Conservation (phyloP, 1,140 invertebrate genomes). For the Drosophila tsacasi region DNA sequence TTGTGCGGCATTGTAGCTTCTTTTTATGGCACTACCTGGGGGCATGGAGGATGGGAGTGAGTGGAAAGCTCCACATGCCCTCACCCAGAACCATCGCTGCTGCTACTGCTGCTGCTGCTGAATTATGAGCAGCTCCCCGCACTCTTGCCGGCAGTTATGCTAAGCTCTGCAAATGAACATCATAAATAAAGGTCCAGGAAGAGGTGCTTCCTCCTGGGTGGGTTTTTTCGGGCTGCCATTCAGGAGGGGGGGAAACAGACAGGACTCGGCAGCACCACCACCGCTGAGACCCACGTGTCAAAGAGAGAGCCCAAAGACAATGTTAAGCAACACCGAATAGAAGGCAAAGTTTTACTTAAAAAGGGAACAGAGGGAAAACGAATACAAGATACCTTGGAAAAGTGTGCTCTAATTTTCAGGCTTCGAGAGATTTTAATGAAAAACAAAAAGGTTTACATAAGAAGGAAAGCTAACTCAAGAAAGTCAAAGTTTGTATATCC, state of each 20-base stretch:
- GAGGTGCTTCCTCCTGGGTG: background rate
- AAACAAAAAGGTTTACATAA: background rate
- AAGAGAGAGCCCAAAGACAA: slow-evolving; percentile 47
- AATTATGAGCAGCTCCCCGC: slow-evolving; percentile 54
- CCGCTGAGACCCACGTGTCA: slow-evolving; percentile 51
- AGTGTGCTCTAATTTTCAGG: background rate
- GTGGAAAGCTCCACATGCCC: background rate
- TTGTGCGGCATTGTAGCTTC: slow-evolving; percentile 53
- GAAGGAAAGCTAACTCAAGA: background rate
- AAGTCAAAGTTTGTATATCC: background rate
- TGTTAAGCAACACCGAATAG: slow-evolving; percentile 34
- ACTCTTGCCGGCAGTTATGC: slow-evolving; percentile 54
- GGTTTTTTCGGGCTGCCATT: too few species aligned
- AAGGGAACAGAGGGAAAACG: background rate
- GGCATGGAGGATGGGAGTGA: background rate
- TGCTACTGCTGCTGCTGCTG: slow-evolving; percentile 43
- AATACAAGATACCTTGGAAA: slow-evolving; percentile 1
- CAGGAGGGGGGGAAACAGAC: background rate
- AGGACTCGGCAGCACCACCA: slow-evolving; percentile 2
- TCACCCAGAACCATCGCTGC: background rate
- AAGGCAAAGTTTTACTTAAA: slow-evolving; percentile 31
- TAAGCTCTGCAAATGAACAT: slow-evolving; percentile 76
- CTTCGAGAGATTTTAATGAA: background rate
- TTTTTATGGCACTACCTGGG: slow-evolving; percentile 51
- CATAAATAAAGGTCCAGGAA: slow-evolving; percentile 59